Base-by-base conservation (phyloP, 1,140 invertebrate species). In the Papilio polytes region DNA sequence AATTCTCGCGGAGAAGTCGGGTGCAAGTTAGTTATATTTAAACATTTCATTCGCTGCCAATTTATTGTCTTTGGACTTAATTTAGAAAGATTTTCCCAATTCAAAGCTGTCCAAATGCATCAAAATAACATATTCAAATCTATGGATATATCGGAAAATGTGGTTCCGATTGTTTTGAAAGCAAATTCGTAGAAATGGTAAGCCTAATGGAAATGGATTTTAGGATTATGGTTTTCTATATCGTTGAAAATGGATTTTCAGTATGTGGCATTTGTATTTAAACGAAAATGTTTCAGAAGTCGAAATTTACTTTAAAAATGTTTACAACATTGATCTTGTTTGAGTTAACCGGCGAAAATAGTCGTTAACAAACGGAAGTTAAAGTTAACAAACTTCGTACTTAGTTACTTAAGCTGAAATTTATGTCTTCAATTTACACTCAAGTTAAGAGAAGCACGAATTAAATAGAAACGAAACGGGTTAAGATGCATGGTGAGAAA, bases 171-270 rank as follows among this genome's bases (percentile, higher is more conserved):
- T 59, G 56, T 59, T 59, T 59, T 22, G 56, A 59, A 20, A 22
- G 56, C 56, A 59, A 59, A 59, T 22, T 59, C 56, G n/a, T 22
- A 59, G 56, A 59, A 59, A 20, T 20, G n/a, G 56, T 20, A 59
- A 59, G 56, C 56, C 20, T 59, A 59, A 59, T 59, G 56, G 56
- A 59, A 59, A 59, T 59, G 56, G 20, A 59, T 59, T 59, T 59
- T 20, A n/a, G 56, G 56, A 20, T 59, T 59, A 10, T 59, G 56
- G 56, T 59, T 10, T 59, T 15, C 48, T 41, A 41, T 8, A 41
- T 41, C 36, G 7, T 3, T 8, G 36, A 0, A 41, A 41, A 41
- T 41, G 36, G 3, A 41, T 41, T 41, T 41, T 41, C 36, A 41
- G 8, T 41, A 41, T 8, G 36, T 41, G 36, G 4, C 7, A 41